Conservation (phyloP, 2,888 invertebrate species). For the Gari tellinella region DNA sequence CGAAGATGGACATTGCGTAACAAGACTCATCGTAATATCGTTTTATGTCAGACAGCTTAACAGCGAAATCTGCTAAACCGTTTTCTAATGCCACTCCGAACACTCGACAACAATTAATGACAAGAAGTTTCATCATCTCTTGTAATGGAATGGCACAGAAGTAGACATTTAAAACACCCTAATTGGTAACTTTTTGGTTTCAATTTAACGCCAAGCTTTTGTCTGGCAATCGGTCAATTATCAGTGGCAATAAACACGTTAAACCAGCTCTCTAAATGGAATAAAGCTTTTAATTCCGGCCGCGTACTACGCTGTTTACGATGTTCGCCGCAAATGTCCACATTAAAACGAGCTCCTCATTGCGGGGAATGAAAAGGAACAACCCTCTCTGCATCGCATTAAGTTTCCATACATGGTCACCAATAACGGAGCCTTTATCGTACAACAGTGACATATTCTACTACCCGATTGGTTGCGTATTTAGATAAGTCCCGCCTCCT, state of each 20-base stretch:
- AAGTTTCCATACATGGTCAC: no score
- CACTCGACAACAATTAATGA: constrained; percentile 19
- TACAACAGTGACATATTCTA: no score
- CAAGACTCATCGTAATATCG: constrained; percentile 15
- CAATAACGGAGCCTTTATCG: no score
- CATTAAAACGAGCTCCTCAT: background rate
- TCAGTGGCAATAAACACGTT: constrained; percentile 45
- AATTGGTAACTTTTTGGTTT: constrained; percentile 58
- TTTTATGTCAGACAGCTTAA: constrained; percentile 23
- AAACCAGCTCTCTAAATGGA: constrained; percentile 49
- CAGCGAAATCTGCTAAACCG: constrained; percentile 30
- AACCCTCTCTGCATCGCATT: no score
- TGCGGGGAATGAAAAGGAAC: no score
- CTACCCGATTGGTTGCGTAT: no score
- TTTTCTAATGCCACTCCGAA: constrained; percentile 36
- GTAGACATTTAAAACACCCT: constrained; percentile 50
- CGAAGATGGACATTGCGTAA: constrained; percentile 22
- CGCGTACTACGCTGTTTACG: constrained; percentile 28
- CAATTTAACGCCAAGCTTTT: constrained; percentile 55
- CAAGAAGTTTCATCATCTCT: constrained; percentile 28
- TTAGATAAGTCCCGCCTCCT: no score
- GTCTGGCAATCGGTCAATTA: constrained; percentile 56
- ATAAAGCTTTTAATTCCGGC: constrained; percentile 59
- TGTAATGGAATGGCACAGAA: constrained; percentile 43
- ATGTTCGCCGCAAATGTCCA: constrained; percentile 32